Evolutionary conservation across 2,797 vertebrate species (phyloP), one percentile per base, ranked within the genome.

Genomic region (Yasuhikotakia modesta): DNA sequence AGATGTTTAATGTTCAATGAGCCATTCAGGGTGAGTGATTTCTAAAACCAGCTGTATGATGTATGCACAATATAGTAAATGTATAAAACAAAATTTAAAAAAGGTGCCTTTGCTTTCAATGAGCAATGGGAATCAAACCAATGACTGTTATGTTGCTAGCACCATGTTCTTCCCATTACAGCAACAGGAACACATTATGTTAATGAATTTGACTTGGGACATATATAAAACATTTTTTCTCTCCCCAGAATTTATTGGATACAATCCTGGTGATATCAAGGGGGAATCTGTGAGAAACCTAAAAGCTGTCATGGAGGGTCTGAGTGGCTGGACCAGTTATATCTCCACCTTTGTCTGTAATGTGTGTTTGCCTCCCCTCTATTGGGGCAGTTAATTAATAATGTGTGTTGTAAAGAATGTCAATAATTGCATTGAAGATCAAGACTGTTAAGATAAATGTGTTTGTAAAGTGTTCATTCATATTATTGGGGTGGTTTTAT

Each of bases 1-100:
- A 79, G 96, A 98, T 86, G 93, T 95, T 91, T 98, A 96, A 94
- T 90, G 90, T 82, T 87, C 86, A 55, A 7, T 66, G 73, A 86
- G 53, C 77, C 77, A 61, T 81, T 83, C 81, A 84, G 84, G 87
- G 86, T 89, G 87, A 88, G 87, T 89, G 88, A 88, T n/a, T n/a
- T n/a, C n/a, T n/a, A n/a, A n/a, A n/a, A n/a, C n/a, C 3, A 39
- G 35, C 6, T 39, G n/a, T n/a, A n/a, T n/a, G n/a, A n/a, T n/a
- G n/a, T n/a, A n/a, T n/a, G n/a, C n/a, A n/a, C n/a, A n/a, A n/a
- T n/a, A n/a, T n/a, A n/a, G n/a, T n/a, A n/a, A n/a, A n/a, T n/a
- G n/a, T n/a, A n/a, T n/a, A n/a, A n/a, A n/a, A n/a, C n/a, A n/a
- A n/a, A n/a, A n/a, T n/a, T n/a, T n/a, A n/a, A n/a, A n/a, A n/a